phyloP scores from a whole-genome alignment of 1,140 invertebrate species.

The Marisa cornuarietis region DNA sequence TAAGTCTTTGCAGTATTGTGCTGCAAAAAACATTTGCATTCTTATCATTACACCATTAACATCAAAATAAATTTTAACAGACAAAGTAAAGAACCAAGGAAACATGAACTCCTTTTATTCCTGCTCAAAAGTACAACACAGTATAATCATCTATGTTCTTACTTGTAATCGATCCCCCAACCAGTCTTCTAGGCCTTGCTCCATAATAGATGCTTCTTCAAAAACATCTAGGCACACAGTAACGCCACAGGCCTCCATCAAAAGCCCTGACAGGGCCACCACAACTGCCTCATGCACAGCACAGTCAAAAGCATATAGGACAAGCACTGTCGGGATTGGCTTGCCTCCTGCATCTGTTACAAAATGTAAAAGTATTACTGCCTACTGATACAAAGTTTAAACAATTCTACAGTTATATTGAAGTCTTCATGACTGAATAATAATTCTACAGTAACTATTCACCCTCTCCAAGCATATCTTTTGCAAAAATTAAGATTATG shows the following conservation, averaged over 20 bases:
- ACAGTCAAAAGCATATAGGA: constrained; percentile 59
- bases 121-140: not conserved
- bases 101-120: too few relatives aligned
- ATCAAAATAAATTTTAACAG: too few relatives aligned
- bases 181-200: constrained; percentile 57
- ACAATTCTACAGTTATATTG: not conserved
- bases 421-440: not conserved
- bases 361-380: too few relatives aligned
- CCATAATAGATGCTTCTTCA: constrained; percentile 55
- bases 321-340: constrained; percentile 48
- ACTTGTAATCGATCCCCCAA: constrained; percentile 49
- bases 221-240: constrained; percentile 58
- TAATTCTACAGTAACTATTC: not conserved
- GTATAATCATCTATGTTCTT: not conserved
- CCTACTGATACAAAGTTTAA: not conserved
- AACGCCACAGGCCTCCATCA: constrained; percentile 58
- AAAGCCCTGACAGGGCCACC: constrained; percentile 50
- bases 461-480: too few relatives aligned
- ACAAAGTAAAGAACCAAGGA: too few relatives aligned
- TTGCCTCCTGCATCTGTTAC: constrained; percentile 53
- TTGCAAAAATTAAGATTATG: too few relatives aligned
- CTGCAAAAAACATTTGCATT: too few relatives aligned
- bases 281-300: constrained; percentile 57
- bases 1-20: too few relatives aligned
- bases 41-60: too few relatives aligned